These are phyloP conservation scores for Vulpes lagopus DNA, from an alignment of 2,113 vertebrate genomes.

Conservation along the genomic window DNA sequence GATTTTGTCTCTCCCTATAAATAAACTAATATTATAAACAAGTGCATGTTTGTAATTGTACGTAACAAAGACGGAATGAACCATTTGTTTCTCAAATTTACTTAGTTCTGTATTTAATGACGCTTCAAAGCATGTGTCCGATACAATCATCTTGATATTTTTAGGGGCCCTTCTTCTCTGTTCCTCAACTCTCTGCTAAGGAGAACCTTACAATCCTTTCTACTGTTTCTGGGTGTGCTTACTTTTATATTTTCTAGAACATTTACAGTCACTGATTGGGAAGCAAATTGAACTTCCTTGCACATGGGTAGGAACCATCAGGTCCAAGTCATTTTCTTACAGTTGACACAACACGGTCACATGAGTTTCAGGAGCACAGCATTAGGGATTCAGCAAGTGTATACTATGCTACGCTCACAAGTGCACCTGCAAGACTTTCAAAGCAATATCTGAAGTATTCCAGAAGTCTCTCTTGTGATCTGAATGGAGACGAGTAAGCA, in stretches of 20 bases:
- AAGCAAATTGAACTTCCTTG: not conserved
- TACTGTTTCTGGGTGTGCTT: not conserved
- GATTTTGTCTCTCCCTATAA: not conserved
- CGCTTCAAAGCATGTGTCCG: not conserved
- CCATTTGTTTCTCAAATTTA: not conserved
- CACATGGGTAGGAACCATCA: not conserved
- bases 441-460: too few species aligned
- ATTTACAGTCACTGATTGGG: not conserved
- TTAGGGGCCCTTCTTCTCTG: not conserved
- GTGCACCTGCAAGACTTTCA: not conserved
- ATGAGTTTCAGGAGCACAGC: not conserved
- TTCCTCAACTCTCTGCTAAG: not conserved
- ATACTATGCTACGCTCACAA: not conserved
- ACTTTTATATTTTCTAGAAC: not conserved
- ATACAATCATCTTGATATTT: not conserved
- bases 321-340: not conserved
- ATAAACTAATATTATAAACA: not conserved
- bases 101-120: not conserved
- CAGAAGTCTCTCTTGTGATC: not conserved
- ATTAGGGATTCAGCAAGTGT: not conserved
- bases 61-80: not conserved
- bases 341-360: not conserved
- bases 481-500: not conserved
- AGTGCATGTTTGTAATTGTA: not conserved
- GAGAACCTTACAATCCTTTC: not conserved